phyloP scores from a whole-genome alignment of 2,113 vertebrate species.

The Pomatostomus ruficeps region DNA sequence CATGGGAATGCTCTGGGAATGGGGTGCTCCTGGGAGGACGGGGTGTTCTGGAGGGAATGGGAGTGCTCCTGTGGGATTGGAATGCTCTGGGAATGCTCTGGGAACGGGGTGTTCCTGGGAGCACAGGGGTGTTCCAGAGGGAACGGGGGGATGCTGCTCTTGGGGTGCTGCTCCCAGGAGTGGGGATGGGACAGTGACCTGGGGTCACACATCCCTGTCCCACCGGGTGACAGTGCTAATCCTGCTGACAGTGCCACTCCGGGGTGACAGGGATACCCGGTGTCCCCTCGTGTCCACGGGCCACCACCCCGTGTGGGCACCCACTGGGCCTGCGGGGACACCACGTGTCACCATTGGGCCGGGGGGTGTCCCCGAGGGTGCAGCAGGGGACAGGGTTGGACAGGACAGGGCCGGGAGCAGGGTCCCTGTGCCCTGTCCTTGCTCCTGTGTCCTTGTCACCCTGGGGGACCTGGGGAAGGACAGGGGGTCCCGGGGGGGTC shows the following conservation, averaged over 20 bases:
- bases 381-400: neutral
- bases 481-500: too few species aligned
- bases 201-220: neutral
- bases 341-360: accelerated
- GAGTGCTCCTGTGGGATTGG: too few species aligned
- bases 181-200: neutral
- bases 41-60: neutral
- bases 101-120: too few species aligned
- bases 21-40: too few species aligned
- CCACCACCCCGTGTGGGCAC: neutral
- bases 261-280: neutral
- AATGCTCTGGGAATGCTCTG: too few species aligned
- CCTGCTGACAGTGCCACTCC: accelerated
- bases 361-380: too few species aligned
- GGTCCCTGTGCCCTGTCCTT: too few species aligned
- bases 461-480: too few species aligned
- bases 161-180: neutral
- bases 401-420: neutral
- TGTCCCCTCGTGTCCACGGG: accelerated
- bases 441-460: too few species aligned
- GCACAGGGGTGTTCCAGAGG: neutral
- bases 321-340: neutral
- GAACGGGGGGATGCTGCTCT: neutral
- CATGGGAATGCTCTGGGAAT: too few species aligned
- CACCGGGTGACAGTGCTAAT: neutral